phyloP scores from a whole-genome alignment of 2,797 vertebrate species.

The Cossypha polioptera region DNA sequence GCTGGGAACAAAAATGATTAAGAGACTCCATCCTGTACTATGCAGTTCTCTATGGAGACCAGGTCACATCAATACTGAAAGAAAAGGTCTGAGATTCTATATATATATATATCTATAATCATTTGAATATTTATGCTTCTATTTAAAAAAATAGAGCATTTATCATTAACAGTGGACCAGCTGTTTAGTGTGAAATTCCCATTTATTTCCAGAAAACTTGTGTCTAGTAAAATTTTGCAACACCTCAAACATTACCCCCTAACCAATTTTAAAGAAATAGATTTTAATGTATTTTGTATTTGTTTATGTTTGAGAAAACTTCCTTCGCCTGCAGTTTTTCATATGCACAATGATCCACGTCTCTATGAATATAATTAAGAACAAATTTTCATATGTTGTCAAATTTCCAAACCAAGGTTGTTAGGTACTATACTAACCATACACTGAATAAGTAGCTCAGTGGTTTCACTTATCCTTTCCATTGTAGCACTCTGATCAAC shows the following conservation, averaged over 20 bases:
- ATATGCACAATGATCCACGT: neutral
- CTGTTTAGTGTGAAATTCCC: neutral
- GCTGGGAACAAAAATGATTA: neutral
- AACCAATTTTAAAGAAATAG: neutral
- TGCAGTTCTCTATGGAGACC: neutral
- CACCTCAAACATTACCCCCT: neutral
- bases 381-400: neutral
- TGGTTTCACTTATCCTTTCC: neutral
- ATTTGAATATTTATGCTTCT: neutral
- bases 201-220: neutral
- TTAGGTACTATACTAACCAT: neutral
- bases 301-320: neutral
- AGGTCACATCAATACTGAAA: neutral
- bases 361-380: neutral
- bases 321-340: neutral
- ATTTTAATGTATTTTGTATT: neutral
- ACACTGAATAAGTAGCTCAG: neutral
- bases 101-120: neutral
- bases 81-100: neutral
- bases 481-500: neutral
- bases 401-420: neutral
- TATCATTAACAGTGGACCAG: accelerated
- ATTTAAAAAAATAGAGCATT: neutral
- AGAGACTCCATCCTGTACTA: neutral
- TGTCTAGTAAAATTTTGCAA: neutral